Evolutionary conservation across 2,113 vertebrate species (phyloP), one percentile per base, ranked within the genome.

Genomic region (Anolis carolinensis): DNA sequence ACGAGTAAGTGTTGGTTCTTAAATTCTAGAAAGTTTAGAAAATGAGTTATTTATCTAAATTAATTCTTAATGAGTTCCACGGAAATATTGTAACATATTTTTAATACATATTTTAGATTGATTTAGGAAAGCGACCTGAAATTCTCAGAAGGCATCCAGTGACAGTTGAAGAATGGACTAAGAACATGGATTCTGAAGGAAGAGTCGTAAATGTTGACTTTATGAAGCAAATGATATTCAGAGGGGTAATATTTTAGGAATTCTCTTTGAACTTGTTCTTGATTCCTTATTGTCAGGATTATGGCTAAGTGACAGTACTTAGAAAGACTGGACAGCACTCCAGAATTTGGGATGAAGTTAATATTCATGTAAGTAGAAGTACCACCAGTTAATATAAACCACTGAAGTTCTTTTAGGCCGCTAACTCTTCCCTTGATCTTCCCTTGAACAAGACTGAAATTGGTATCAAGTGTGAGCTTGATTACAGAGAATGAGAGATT

Each of bases 201-300:
- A 96, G 97, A 94, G 94, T 99, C 90, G 83, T 91, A 83, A 91
- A 97, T 84, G 94, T 96, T 3, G 92, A 96, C 48, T 93, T 92
- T 36, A 94, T 99, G 91, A 99, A 98, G 93, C 95, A 92, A 48
- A 91, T 85, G 48, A 97, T 99, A 94, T 99, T 99, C 93, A 98
- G 98, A 97, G 98, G 98, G 97, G 98, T 97, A 97, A 83, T 71
- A 73, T 75, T 16, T 30, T 75, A 74, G 48, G 48, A 62, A 59
- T 59, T 30, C 7, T 36, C 10, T 71, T 82, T 39, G 16, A 48
- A 83, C 18, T 21, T 79, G 5, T 55, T 7, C 78, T 65, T 50
- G 13, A 13, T 7, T 78, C 16, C 52, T 67, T 65, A 27, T 32
- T 84, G 39, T 62, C 44, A 23, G 68, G 44, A 25, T 7, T 55